A percentile compares a stretch with the other conserved stretches of the same genome.
Conservation (phyloP, 2,888 invertebrate species). For the Catocala fraxini region DNA sequence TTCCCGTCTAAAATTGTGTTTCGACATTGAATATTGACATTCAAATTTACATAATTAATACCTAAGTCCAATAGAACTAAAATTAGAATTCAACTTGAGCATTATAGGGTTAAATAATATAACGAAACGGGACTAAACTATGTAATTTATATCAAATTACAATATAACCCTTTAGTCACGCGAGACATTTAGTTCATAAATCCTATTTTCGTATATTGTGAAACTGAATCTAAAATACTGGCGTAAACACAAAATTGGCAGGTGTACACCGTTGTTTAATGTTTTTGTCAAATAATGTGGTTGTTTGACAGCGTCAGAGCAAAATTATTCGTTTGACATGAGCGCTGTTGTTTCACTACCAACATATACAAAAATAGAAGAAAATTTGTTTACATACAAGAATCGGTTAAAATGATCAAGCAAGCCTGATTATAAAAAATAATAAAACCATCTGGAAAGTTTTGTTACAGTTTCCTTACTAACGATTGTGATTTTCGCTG, state of each 20-base stretch:
- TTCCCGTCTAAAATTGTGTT: too few species aligned
- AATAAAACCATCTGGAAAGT: too few species aligned
- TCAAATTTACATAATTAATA: not conserved
- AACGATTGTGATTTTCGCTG: too few species aligned
- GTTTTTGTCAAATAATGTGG: constrained; percentile 19
- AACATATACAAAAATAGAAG: not conserved
- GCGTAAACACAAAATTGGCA: constrained; percentile 29
- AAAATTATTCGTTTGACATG: constrained; percentile 11
- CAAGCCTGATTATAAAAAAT: too few species aligned
- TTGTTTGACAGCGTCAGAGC: constrained; percentile 10
- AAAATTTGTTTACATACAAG: not conserved
- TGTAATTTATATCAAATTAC: not conserved
- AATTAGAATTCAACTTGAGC: not conserved
- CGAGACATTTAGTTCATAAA: constrained; percentile 19
- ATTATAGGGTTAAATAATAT: constrained; percentile 1
- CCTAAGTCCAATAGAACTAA: constrained; percentile 8
- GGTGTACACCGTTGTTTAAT: constrained; percentile 29
- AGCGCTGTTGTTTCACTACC: not conserved
- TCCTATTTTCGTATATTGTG: constrained; percentile 15
- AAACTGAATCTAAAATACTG: constrained; percentile 15
- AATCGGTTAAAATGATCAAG: too few species aligned
- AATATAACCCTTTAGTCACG: not conserved
- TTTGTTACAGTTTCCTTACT: too few species aligned
- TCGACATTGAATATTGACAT: too few species aligned
- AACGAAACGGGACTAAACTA: not conserved